Evolutionary conservation across 23 tunicate genomes (phyloP), one percentile per base, ranked within the genome.

Genomic region (Halocynthia aurantium): DNA sequence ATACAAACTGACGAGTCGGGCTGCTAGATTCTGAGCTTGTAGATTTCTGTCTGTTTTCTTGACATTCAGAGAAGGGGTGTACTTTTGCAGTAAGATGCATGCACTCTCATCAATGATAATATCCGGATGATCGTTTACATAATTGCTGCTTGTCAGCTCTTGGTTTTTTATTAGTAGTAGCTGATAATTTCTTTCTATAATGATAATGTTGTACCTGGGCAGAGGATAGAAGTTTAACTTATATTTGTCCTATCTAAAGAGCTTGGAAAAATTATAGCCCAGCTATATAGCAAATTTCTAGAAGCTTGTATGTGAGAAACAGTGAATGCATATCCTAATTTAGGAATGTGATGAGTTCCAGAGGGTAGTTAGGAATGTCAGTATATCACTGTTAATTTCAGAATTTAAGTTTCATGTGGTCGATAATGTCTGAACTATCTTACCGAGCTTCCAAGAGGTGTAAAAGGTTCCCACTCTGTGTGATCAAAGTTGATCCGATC

Each of bases 381-480:
- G 62, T 57, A 57, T 57, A 57, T 57, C 17, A 58, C 17, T 15
- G 17, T 58, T 58, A 15, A 58, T 58, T 58, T 58, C 63, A 58
- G 17, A 58, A 31, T 31, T 31, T 31, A 4, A 31, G 44, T 31
- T 31, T 31, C 44, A 31, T 31, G 44, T 31, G 44, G 44, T 4
- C 44, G 44, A 31, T 31, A 31, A 31, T 4, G 44, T 58, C 63
- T 22, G 17, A 22, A 17, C 8, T 8, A 0, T 54, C 15, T 75
- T 55, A 84, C 88, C 88, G 62, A 10, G 88, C 77, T 52, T 84
- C 88, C 62, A 84, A 51, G 52, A 84, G 62, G 71, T 84, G 88
- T 8, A 84, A 63, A 15, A 84, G 71, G 53, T 77, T 77, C 61
- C 88, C 88, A 17, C 77, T 49, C 22, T 65, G 58, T 18, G 88